These are phyloP conservation scores for Agrochola circellaris DNA, from an alignment of 2,888 invertebrate genomes.

Conservation along the genomic window DNA sequence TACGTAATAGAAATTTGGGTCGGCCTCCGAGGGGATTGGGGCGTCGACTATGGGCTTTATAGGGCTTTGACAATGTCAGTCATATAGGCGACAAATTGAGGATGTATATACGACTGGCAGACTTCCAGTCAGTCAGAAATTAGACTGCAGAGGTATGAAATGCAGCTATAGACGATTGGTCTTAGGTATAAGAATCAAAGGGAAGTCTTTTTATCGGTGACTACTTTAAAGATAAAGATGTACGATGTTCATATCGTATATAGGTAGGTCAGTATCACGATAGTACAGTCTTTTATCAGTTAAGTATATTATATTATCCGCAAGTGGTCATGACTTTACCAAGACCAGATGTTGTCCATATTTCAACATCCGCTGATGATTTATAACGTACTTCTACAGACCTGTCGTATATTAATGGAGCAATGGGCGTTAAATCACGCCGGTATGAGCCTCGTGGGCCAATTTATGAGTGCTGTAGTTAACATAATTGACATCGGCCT, in stretches of 20 bases:
- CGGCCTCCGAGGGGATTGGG: conserved; percentile 48
- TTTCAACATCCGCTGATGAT: conserved; percentile 42
- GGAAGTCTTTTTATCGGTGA: conserved; percentile 21
- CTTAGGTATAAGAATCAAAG: background rate
- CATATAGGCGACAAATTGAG: conserved; percentile 17
- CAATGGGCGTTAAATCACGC: conserved; percentile 39
- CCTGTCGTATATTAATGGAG: conserved; percentile 31
- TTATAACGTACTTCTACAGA: conserved; percentile 26
- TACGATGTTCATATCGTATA: background rate
- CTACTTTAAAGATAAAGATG: conserved; percentile 21
- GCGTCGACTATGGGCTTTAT: conserved; percentile 31
- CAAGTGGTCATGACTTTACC: conserved; percentile 27
- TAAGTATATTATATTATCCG: conserved; percentile 24
- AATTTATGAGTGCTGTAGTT: conserved; percentile 42
- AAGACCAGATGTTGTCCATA: conserved; percentile 48
- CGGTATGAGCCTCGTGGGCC: conserved; percentile 17
- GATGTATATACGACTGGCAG: conserved; percentile 10
- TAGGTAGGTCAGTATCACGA: conserved; percentile 34
- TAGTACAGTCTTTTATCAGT: conserved; percentile 29
- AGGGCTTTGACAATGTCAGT: conserved; percentile 35
- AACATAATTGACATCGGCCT: conserved; percentile 43
- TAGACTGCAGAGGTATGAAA: background rate
- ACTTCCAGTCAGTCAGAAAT: background rate
- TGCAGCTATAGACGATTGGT: background rate
- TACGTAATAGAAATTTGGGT: conserved; percentile 57